Percentiles rank a stretch among this genome's conserved stretches.
Evolutionary conservation across 2,113 vertebrate genomes (phyloP).

Genomic region (Psephotus haematonotus): DNA sequence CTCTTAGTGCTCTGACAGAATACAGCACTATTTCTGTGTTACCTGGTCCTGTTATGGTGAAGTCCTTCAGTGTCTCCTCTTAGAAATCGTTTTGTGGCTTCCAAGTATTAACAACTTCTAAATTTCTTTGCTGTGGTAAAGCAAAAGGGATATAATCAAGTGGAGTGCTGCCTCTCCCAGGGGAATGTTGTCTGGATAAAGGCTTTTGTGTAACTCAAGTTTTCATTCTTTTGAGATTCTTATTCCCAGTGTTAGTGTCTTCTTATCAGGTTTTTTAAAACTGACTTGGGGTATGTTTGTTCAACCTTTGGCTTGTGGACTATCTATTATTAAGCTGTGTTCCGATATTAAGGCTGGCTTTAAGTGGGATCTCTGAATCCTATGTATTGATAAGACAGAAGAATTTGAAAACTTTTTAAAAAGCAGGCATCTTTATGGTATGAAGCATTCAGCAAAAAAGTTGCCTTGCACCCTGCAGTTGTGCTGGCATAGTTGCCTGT

Average conservation of each 20-base stretch:
- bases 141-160: fast-evolving
- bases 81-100: not conserved
- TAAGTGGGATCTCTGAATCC: not conserved
- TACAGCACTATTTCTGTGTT: not conserved
- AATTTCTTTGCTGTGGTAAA: not conserved
- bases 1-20: not conserved
- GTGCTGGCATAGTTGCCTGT: not conserved
- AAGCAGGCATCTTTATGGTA: not conserved
- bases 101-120: not conserved
- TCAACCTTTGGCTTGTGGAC: not conserved
- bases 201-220: not conserved
- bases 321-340: not conserved
- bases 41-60: not conserved
- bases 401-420: not conserved
- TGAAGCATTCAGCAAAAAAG: not conserved
- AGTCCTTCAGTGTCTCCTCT: not conserved
- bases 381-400: not conserved
- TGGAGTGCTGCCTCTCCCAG: not conserved
- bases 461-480: not conserved
- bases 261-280: not conserved
- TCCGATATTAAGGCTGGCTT: not conserved
- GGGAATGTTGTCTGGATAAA: not conserved
- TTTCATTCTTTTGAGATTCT: not conserved
- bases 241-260: not conserved
- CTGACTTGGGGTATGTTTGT: not conserved